These are phyloP conservation scores for Phenacoccus solenopsis DNA, from an alignment of 1,140 invertebrate species.

Conservation along the genomic window DNA sequence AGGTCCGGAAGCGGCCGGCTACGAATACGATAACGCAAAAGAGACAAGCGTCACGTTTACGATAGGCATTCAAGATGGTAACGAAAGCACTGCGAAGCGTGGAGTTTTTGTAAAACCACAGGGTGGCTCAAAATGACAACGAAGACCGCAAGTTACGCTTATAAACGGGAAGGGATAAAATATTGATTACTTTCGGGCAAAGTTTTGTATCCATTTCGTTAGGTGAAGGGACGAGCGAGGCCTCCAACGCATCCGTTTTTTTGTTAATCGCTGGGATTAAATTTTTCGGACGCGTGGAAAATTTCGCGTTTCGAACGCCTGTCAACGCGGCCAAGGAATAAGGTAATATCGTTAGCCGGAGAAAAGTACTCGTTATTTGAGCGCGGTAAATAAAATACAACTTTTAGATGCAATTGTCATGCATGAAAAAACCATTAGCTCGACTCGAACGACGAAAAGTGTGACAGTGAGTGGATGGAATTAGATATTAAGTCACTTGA, in stretches of 20 bases:
- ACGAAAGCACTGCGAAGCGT: neutral
- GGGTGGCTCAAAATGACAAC: slow-evolving; percentile 1
- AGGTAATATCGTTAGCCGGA: too few relatives aligned
- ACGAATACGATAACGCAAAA: neutral
- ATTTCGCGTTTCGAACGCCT: too few relatives aligned
- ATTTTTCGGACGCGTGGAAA: too few relatives aligned
- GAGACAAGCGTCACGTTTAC: neutral
- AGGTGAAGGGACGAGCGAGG: too few relatives aligned
- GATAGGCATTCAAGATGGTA: slow-evolving; percentile 1
- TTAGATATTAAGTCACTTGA: neutral
- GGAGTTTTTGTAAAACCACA: neutral
- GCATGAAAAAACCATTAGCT: too few relatives aligned
- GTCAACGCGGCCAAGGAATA: too few relatives aligned
- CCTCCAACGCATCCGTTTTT: too few relatives aligned
- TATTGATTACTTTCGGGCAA: neutral
- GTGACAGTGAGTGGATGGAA: neutral
- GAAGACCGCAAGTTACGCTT: neutral
- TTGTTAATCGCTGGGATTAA: neutral
- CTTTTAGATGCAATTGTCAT: too few relatives aligned
- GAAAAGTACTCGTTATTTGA: too few relatives aligned
- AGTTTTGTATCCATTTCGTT: neutral
- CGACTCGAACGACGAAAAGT: too few relatives aligned
- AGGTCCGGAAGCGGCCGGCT: neutral
- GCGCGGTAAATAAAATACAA: too few relatives aligned
- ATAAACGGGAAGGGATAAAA: neutral